Evolutionary conservation across 1,140 invertebrate species (phyloP).

Genomic region (Myzus persicae): DNA sequence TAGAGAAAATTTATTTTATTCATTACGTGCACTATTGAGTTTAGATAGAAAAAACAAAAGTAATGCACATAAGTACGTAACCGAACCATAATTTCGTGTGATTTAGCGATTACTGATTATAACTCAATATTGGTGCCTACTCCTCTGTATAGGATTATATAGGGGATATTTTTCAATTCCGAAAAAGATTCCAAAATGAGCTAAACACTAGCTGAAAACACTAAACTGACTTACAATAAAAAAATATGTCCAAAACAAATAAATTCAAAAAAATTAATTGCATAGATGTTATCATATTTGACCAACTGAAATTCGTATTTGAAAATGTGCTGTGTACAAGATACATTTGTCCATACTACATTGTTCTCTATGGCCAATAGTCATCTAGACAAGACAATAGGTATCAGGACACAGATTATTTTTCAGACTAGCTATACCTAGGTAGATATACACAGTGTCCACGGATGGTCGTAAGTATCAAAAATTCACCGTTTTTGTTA

Average conservation of each 20-base stretch:
- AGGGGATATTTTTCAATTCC: neutral
- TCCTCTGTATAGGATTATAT: neutral
- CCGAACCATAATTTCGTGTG: neutral
- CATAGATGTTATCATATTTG: neutral
- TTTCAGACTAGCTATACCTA: too few relatives aligned
- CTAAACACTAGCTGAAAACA: too few relatives aligned
- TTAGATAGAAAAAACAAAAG: neutral
- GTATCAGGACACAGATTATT: too few relatives aligned
- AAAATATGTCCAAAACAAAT: neutral
- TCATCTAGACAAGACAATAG: too few relatives aligned
- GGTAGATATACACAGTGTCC: too few relatives aligned
- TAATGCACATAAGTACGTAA: neutral
- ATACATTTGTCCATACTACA: too few relatives aligned
- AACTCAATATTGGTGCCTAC: neutral
- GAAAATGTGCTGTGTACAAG: too few relatives aligned
- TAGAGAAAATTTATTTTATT: neutral
- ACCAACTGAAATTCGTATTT: too few relatives aligned
- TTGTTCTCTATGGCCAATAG: too few relatives aligned
- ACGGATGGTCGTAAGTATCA: too few relatives aligned
- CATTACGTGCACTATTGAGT: neutral
- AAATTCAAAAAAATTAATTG: neutral
- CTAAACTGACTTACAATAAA: neutral
- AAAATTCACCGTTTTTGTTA: neutral
- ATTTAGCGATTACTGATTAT: neutral
- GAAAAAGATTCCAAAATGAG: neutral